phyloP scores from a whole-genome alignment of 1,140 invertebrate genomes.

The Paralvinella palmiformis region DNA sequence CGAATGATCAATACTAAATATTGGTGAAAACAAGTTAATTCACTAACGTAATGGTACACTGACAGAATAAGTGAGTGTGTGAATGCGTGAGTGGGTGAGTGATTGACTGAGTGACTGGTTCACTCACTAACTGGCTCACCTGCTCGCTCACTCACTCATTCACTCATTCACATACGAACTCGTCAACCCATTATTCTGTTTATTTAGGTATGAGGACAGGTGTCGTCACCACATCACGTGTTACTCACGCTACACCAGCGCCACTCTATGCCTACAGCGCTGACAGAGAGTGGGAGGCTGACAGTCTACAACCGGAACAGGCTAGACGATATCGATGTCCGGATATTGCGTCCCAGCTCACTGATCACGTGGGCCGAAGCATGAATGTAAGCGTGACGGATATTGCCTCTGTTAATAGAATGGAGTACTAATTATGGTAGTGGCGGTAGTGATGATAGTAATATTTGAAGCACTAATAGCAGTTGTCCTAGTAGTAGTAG shows the following conservation, averaged over 20 bases:
- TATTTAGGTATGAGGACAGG: slow-evolving; percentile 67
- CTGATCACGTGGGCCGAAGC: slow-evolving; percentile 28
- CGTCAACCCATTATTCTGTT: too few relatives aligned
- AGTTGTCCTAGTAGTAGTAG: not conserved
- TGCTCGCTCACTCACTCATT: too few relatives aligned
- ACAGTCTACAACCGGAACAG: slow-evolving; percentile 22
- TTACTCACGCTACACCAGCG: slow-evolving; percentile 83
- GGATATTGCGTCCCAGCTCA: slow-evolving; percentile 48
- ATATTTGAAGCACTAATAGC: not conserved
- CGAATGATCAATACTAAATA: too few relatives aligned
- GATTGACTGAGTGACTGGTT: too few relatives aligned
- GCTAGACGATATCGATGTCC: slow-evolving; percentile 36
- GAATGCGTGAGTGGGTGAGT: too few relatives aligned
- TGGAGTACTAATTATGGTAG: not conserved
- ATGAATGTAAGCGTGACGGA: slow-evolving; percentile 32
- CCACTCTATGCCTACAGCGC: slow-evolving; percentile 73
- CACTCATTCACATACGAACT: too few relatives aligned
- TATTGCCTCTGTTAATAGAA: not conserved
- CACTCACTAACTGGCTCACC: too few relatives aligned
- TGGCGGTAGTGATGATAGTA: not conserved
- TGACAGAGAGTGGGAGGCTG: slow-evolving; percentile 49
- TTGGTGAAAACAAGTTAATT: too few relatives aligned
- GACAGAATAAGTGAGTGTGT: too few relatives aligned
- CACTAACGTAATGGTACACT: too few relatives aligned
- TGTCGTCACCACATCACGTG: slow-evolving; percentile 79